Evolutionary conservation across 1,140 invertebrate species (phyloP), one percentile per base, ranked within the genome.

Genomic region (Cylas formicarius): DNA sequence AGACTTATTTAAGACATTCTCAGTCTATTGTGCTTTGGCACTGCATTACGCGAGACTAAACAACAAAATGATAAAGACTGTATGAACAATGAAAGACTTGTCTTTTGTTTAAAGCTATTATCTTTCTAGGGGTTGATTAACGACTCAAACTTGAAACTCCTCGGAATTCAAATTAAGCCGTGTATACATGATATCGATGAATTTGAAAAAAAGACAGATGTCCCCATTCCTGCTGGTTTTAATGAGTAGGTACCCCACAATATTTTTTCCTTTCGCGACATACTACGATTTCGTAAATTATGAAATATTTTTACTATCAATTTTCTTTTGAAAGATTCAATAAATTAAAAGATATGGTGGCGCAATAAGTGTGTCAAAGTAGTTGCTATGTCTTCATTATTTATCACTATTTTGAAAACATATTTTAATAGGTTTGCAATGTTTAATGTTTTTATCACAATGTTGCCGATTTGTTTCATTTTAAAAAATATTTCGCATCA

Each of bases 1-100:
- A 53, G 53, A 61, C 26, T 60, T 73, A 32, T 72, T 74, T 44
- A 50, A 66, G 21, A 71, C 71, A 6, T 73, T 75, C 50, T 61
- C 68, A 7, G 65, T 66, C 34, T 74, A 74, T 53, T 53, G 52
- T 24, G 52, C 52, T 9, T 21, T 53, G 21, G 52, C 52, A 17
- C 35, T 53, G 18, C 52, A 53, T 45, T 53, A 46, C 34, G 47
- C 46, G 5, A 53, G 45, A 31, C 34, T 53, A 4, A 44, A 37
- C 32, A 27, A 49, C 10, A 53, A 50, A 46, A 50, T 53, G 52
- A 28, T 28, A n/a, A 43, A 31, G 40, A 44, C 50, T 27, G 49
- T 51, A 43, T 19, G 32, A 17, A 21, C 19, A 33, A 18, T 2
- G 10, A 17, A 27, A 39, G 36, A 37, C 29, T n/a, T 19, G 20